Conservation (phyloP, 92 coral and sea anemone genomes). For the Bergia sp. region DNA sequence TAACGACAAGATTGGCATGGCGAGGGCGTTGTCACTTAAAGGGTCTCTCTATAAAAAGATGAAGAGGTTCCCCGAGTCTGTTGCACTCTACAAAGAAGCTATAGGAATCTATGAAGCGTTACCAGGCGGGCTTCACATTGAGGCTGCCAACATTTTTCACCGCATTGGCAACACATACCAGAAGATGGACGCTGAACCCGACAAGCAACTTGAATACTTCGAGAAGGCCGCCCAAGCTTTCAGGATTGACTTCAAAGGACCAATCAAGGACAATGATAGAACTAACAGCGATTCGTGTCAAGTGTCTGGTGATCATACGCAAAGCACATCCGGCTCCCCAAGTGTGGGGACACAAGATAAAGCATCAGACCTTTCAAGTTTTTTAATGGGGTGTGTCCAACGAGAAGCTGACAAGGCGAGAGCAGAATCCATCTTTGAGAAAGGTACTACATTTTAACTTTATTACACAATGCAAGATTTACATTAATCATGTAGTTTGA, state of each 20-base stretch:
- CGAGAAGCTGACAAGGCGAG: constrained; percentile 23
- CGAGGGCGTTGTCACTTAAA: constrained; percentile 7
- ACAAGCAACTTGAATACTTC: constrained; percentile 5
- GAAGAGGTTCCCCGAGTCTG: constrained; percentile 7
- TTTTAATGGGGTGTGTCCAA: constrained; percentile 27
- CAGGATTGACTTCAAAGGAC: not conserved
- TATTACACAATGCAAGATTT: not conserved
- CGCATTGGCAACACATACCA: constrained; percentile 25
- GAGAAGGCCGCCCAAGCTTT: constrained; percentile 37
- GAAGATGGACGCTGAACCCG: constrained; percentile 14
- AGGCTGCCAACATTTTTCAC: constrained; percentile 22
- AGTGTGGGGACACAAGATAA: not conserved
- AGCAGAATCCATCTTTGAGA: constrained; percentile 33
- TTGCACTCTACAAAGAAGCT: constrained; percentile 17
- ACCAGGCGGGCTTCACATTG: constrained; percentile 29
- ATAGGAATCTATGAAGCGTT: not conserved
- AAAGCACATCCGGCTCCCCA: not conserved
- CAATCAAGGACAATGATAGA: not conserved
- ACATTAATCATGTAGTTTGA: no score
- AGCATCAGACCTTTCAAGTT: not conserved
- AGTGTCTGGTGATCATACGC: not conserved
- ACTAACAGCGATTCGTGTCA: not conserved
- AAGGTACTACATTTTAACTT: not conserved
- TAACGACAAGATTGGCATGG: constrained; percentile 32
- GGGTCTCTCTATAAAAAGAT: constrained; percentile 8